Evolutionary conservation across 2,113 vertebrate species (phyloP), one percentile per base, ranked within the genome.

Genomic region (Marcusenius ussheri): DNA sequence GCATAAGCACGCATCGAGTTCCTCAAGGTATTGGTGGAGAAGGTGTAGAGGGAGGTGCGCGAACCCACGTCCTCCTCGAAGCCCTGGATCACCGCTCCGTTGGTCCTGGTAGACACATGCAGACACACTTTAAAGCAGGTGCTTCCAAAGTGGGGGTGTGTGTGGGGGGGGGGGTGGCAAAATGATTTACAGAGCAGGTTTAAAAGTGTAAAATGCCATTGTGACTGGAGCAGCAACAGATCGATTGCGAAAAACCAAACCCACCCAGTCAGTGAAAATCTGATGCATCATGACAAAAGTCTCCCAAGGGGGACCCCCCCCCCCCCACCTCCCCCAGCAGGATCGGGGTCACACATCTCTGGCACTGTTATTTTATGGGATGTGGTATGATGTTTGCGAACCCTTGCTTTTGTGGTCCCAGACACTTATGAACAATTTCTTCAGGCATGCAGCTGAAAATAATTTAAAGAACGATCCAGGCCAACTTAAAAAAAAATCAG

Each of bases 1-100:
- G 83, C 27, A 46, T 97, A 97, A 74, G 85, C 93, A 49, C 3
- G 6, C 49, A 97, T 91, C 3, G 96, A 96, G 93, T 97, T 97
- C 90, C 92, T 92, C 89, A 97, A 3, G 0, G 97, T 97, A 93
- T 97, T 97, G 70, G 96, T 96, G 91, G 96, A 97, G 93, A 97
- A 97, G 0, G 93, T 95, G 92, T 96, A 97, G 91, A 96, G 95
- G 8, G 97, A 96, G 0, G 96, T 97, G 1, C 96, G 93, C 0
- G 90, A 92, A 0, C 97, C 97, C 19, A 97, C 96, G 19, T 97
- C 97, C 58, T 92, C 3, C 92, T 97, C 95, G 31, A 95, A 96
- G 50, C 96, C 96, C 11, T 92, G 58, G 0, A 91, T 93, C 91
- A 96, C 88, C 0, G 95, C 96, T 0, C 96, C 97, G 1, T 97